A percentile compares a stretch with the other conserved stretches of the same genome.
These are phyloP conservation scores for Anoplophora glabripennis DNA, from an alignment of 1,140 invertebrate genomes.

Conservation along the genomic window DNA sequence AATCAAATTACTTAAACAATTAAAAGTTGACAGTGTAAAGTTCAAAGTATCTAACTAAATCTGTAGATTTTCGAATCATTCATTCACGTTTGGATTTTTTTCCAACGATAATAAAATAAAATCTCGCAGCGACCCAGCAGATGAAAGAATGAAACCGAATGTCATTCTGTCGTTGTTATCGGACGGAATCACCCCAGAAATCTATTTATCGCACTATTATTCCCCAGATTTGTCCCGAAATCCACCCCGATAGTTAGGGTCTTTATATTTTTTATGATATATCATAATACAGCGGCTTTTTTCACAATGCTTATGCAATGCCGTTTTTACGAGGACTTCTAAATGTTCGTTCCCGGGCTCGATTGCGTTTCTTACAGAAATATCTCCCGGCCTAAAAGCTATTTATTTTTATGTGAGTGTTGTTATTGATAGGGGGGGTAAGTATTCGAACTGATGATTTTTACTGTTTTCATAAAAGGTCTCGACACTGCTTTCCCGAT, in stretches of 20 bases:
- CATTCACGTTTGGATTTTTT: not conserved
- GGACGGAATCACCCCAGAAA: conserved; percentile 37
- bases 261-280: conserved; percentile 42
- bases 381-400: conserved; percentile 29
- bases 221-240: conserved; percentile 40
- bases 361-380: conserved; percentile 36
- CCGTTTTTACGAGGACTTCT: conserved; percentile 36
- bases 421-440: conserved; percentile 37
- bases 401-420: conserved; percentile 43
- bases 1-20: too few relatives aligned
- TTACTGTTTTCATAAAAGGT: conserved; percentile 25
- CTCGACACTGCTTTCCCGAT: conserved; percentile 24
- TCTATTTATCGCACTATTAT: conserved; percentile 35
- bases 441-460: conserved; percentile 33
- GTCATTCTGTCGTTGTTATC: conserved; percentile 16
- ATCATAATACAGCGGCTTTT: conserved; percentile 39
- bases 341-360: conserved; percentile 26
- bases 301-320: conserved; percentile 40
- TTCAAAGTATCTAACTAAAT: too few relatives aligned
- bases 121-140: not conserved
- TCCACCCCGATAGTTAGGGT: conserved; percentile 35
- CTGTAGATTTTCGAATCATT: not conserved
- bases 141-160: conserved; percentile 1
- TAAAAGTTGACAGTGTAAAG: too few relatives aligned
- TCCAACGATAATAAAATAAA: not conserved